Percentiles rank a stretch among this genome's conserved stretches.
Conservation (phyloP, 2,888 invertebrate genomes). For the Aspidiotus destructor region DNA sequence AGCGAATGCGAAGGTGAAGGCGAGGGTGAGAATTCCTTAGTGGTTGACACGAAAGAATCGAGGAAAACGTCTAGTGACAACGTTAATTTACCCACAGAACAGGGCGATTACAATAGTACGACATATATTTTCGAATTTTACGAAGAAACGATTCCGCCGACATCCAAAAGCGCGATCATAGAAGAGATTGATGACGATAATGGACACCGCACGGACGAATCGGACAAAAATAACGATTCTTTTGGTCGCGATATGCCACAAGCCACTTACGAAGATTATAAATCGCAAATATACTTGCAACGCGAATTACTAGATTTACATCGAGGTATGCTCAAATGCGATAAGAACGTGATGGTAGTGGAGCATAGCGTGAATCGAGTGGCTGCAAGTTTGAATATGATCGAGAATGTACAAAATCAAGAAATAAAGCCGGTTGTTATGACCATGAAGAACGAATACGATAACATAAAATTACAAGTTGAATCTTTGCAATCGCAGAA, state of each 20-base stretch:
- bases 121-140: conserved; percentile 28
- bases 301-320: conserved; percentile 24
- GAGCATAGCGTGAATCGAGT: conserved; percentile 23
- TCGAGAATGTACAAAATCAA: conserved; percentile 23
- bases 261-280: conserved; percentile 19
- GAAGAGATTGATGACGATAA: conserved; percentile 22
- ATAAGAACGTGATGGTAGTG: conserved; percentile 28
- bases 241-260: neutral
- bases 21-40: conserved; percentile 22
- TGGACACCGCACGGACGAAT: conserved; percentile 6
- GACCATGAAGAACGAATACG: conserved; percentile 20
- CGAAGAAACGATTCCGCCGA: conserved; percentile 12
- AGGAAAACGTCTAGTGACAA: conserved; percentile 10
- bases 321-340: conserved; percentile 25
- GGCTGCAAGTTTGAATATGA: conserved; percentile 20
- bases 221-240: neutral
- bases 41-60: conserved; percentile 2
- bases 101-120: conserved; percentile 25
- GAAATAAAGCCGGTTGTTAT: conserved; percentile 22
- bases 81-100: conserved; percentile 15
- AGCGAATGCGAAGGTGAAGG: conserved; percentile 2
- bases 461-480: conserved; percentile 13
- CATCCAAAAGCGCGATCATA: conserved; percentile 14
- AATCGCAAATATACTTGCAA: conserved; percentile 25
- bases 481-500: conserved; percentile 3